Evolutionary conservation across 2,888 invertebrate species (phyloP).

Genomic region (Drepanosiphum platanoidis): DNA sequence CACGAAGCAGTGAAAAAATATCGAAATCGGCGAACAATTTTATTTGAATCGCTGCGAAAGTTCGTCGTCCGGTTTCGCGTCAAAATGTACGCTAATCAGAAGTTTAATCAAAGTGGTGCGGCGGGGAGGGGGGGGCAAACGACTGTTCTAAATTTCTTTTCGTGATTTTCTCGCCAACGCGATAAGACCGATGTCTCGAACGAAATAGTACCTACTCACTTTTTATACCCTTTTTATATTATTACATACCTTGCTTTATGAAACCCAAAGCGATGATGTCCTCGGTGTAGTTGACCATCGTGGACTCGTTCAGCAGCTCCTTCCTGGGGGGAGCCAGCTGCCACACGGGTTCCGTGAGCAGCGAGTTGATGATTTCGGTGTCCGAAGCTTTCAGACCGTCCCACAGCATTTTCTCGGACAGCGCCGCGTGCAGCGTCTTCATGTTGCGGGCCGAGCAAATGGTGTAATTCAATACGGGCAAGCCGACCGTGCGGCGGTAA

Average conservation of each 20-base stretch:
- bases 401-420: constrained; percentile 85
- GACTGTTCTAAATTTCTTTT: no score
- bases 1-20: no score
- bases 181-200: no score
- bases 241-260: constrained; percentile 78
- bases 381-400: constrained; percentile 83
- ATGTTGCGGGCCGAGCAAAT: constrained; percentile 85
- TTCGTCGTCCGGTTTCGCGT: no score
- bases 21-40: no score
- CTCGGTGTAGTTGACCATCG: constrained; percentile 84
- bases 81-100: no score
- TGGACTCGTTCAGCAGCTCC: constrained; percentile 75
- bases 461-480: constrained; percentile 83
- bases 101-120: no score
- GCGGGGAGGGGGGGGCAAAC: no score
- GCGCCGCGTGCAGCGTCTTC: constrained; percentile 79
- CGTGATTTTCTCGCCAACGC: no score
- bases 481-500: constrained; percentile 76
- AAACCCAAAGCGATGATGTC: constrained; percentile 82
- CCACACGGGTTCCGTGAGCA: constrained; percentile 88
- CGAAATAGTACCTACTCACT: no score
- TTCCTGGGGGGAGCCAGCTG: constrained; percentile 79
- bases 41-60: no score
- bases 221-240: not conserved
- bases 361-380: constrained; percentile 76